phyloP scores from a whole-genome alignment of 2,113 vertebrate species.

The Menidia beryllina region DNA sequence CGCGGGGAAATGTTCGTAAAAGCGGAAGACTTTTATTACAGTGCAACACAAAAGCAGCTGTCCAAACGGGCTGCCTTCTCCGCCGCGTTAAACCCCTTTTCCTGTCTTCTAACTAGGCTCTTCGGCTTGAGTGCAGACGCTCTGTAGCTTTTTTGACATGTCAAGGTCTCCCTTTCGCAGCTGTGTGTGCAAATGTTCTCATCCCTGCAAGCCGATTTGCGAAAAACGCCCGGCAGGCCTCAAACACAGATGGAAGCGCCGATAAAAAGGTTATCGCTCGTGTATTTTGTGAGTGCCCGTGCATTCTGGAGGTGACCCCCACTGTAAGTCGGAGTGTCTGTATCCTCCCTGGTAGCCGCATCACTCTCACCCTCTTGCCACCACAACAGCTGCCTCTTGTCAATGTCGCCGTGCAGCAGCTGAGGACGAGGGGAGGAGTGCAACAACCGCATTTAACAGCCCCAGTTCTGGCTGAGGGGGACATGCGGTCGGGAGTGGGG shows the following conservation, averaged over 20 bases:
- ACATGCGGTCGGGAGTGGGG: not conserved
- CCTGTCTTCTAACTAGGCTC: conserved; percentile 18
- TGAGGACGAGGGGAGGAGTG: conserved; percentile 59
- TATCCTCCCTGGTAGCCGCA: conserved; percentile 47
- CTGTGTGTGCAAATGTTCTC: conserved; percentile 34
- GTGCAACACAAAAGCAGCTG: conserved; percentile 58
- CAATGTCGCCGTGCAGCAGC: conserved; percentile 64
- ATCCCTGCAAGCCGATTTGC: conserved; percentile 35
- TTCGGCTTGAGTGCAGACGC: conserved; percentile 4
- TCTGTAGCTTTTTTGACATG: conserved; percentile 15
- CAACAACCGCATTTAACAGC: conserved; percentile 59
- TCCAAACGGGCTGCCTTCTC: conserved; percentile 41
- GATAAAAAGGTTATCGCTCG: conserved; percentile 39
- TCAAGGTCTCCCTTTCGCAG: conserved; percentile 22
- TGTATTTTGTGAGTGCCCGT: conserved; percentile 3
- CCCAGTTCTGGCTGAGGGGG: conserved; percentile 38
- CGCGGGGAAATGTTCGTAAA: conserved; percentile 21
- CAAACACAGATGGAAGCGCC: conserved; percentile 21
- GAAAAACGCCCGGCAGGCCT: conserved; percentile 25
- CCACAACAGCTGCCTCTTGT: conserved; percentile 74
- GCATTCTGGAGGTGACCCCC: conserved; percentile 23
- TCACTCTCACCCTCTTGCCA: conserved; percentile 57
- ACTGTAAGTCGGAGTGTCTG: conserved; percentile 31
- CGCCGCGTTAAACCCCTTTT: conserved; percentile 16
- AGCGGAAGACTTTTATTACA: conserved; percentile 59